phyloP scores from a whole-genome alignment of 2,888 invertebrate genomes.

The Synergus laeviventris region DNA sequence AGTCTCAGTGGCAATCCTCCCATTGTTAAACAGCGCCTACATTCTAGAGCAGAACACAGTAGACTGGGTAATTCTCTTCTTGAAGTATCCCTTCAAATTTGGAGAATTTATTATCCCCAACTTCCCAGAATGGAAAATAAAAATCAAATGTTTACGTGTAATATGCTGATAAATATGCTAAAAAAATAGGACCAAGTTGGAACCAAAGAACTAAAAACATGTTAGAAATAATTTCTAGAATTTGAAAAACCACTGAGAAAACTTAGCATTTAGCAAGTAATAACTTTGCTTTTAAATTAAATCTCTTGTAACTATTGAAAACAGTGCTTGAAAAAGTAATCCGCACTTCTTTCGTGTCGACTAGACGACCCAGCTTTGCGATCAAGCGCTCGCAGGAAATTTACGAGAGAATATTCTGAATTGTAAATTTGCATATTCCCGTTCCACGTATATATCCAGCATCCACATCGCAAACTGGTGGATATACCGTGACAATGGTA shows the following conservation, averaged over 20 bases:
- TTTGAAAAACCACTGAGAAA: too few species aligned
- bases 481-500: not conserved
- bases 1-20: not conserved
- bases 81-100: too few species aligned
- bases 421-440: conserved; percentile 21
- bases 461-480: not conserved
- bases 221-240: too few species aligned
- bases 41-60: not conserved
- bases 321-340: not conserved
- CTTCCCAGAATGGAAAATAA: too few species aligned
- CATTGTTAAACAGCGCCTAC: conserved; percentile 1
- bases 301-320: not conserved
- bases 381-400: conserved; percentile 5
- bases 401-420: conserved; percentile 29
- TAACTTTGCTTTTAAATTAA: too few species aligned
- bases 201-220: too few species aligned
- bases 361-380: not conserved
- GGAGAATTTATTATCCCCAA: too few species aligned
- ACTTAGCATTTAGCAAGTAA: too few species aligned
- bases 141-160: too few species aligned
- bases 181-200: too few species aligned
- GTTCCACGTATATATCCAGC: not conserved
- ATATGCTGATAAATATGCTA: too few species aligned
- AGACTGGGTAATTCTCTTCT: too few species aligned
- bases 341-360: conserved; percentile 5